Evolutionary conservation across 1,140 invertebrate genomes (phyloP), one percentile per base, ranked within the genome.

Genomic region (Bemisia tabaci): DNA sequence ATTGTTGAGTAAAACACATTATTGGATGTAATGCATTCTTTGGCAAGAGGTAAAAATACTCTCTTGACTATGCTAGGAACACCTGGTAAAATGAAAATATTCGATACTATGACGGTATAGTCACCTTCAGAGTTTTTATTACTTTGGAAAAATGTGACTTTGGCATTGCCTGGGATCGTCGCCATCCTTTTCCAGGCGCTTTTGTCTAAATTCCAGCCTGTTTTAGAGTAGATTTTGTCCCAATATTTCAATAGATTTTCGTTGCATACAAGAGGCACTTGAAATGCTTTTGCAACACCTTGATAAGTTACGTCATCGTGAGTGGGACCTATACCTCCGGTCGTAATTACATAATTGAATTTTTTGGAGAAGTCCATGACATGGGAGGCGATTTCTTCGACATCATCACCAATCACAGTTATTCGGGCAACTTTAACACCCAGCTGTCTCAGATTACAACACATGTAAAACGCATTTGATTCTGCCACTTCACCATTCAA

Each of bases 291-390:
- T 11, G 87, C 88, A 12, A 91, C 76, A 78, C 85, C 89, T 81
- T 86, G 84, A 78, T 88, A 92, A 22, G 90, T 92, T 67, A 90
- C 78, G 77, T 93, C 91, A 78, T 93, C 90, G 75, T 93, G 90
- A 59, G 91, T 92, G 2, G 90, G 89, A 24, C 90, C 91, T 71
- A 93, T 85, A 33, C 90, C 90, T 60, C 90, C 90, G 1, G 87
- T 83, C 1, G 90, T 91, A 59, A 92, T 81, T 33, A 93, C 89
- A 78, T 86, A 79, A 60, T 78, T 78, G 71, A 79, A 84, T 63
- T 72, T 77, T 25, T 77, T 72, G 5, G 87, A 89, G 76, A 89
- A 89, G 59, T 80, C 65, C 62, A 74, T 73, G 2, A 92, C 84
- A 79, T 90, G 87, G 39, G 80, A 70, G 2, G 84, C 82, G 69